Evolutionary conservation across 2,888 invertebrate genomes (phyloP).

Genomic region (Tachina lurida): DNA sequence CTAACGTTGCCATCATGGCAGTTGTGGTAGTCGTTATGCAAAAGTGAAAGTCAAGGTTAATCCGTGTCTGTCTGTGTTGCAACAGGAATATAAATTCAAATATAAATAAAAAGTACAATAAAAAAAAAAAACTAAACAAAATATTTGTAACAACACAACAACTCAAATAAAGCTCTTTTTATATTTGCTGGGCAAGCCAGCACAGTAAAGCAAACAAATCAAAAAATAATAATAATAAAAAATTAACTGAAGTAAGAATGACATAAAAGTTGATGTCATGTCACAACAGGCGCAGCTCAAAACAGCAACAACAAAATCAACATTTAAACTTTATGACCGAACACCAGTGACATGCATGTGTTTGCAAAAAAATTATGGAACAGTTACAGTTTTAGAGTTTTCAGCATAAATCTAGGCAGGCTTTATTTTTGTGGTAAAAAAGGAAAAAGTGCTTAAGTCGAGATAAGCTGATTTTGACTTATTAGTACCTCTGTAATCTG

Average conservation of each 20-base stretch:
- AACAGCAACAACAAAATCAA: slow-evolving; percentile 28
- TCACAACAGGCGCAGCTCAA: slow-evolving; percentile 71
- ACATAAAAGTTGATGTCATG: slow-evolving; percentile 78
- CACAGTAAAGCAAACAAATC: slow-evolving; percentile 20
- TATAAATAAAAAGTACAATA: slow-evolving; percentile 41
- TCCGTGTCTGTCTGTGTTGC: slow-evolving; percentile 75
- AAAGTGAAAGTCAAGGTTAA: slow-evolving; percentile 83
- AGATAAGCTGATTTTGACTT: too few relatives aligned
- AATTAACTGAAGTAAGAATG: slow-evolving; percentile 70
- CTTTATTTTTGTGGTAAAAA: not conserved
- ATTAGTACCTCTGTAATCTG: too few relatives aligned
- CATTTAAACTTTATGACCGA: slow-evolving; percentile 54
- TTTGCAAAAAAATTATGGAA: not conserved
- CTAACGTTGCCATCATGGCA: slow-evolving; percentile 37
- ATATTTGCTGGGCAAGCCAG: not conserved
- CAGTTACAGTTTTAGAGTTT: slow-evolving; percentile 6
- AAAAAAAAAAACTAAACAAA: slow-evolving; percentile 53
- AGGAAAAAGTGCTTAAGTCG: too few relatives aligned
- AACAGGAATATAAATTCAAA: slow-evolving; percentile 68
- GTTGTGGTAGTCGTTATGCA: slow-evolving; percentile 65
- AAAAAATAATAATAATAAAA: slow-evolving; percentile 74
- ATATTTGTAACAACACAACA: slow-evolving; percentile 56
- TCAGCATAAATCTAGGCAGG: slow-evolving; percentile 28
- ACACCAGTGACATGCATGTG: slow-evolving; percentile 16
- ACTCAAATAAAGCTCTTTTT: slow-evolving; percentile 31